Evolutionary conservation across 1,140 invertebrate genomes (phyloP).

Genomic region (Bombus fervidus): DNA sequence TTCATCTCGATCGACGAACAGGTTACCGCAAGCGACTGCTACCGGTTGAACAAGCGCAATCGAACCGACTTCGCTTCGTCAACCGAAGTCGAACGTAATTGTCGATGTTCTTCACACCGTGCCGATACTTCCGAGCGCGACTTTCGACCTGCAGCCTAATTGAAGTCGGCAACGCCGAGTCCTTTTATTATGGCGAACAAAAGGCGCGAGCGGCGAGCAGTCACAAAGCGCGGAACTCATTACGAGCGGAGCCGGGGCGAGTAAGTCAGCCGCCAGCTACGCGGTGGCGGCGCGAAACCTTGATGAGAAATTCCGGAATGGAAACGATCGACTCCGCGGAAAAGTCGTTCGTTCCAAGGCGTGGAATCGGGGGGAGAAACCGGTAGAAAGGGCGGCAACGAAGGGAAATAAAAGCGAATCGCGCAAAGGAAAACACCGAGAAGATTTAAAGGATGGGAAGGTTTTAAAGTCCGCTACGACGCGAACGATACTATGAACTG

Average conservation of each 20-base stretch:
- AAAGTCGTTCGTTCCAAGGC: conserved; percentile 12
- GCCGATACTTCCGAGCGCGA: conserved; percentile 41
- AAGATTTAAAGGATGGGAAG: not conserved
- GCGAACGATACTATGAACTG: not conserved
- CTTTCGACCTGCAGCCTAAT: conserved; percentile 52
- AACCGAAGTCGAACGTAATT: conserved; percentile 21
- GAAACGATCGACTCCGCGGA: conserved; percentile 54
- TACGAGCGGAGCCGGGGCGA: conserved; percentile 20
- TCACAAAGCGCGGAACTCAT: conserved; percentile 57
- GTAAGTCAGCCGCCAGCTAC: conserved; percentile 1
- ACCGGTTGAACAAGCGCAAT: not conserved
- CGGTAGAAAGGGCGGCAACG: not conserved
- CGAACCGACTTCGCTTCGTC: not conserved
- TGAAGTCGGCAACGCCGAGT: conserved; percentile 44
- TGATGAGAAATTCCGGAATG: conserved; percentile 65
- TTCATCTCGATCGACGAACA: not conserved
- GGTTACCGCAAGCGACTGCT: not conserved
- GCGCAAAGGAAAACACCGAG: conserved; percentile 31
- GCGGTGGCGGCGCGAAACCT: conserved; percentile 10
- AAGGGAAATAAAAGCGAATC: conserved; percentile 45
- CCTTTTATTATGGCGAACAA: conserved; percentile 60
- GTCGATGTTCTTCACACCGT: conserved; percentile 15
- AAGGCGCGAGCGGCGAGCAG: conserved; percentile 41
- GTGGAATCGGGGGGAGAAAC: not conserved
- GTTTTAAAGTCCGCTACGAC: not conserved